Evolutionary conservation across 2,888 invertebrate genomes (phyloP).

Genomic region (Hyalella azteca): DNA sequence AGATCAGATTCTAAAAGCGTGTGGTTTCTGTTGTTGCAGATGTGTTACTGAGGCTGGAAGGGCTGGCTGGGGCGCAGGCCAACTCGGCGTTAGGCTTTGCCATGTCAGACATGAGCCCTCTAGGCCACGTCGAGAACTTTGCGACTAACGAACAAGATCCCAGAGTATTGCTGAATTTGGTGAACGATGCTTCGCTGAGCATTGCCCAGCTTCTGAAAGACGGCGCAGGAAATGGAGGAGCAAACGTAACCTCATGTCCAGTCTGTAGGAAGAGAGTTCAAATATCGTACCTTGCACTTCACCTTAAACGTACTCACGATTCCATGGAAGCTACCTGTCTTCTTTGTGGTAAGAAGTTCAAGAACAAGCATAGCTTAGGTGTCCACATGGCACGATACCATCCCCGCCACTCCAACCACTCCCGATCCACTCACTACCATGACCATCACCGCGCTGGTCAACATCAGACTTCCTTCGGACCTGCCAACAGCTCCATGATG

Average conservation of each 20-base stretch:
- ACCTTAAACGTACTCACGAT: constrained; percentile 56
- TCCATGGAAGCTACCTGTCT: constrained; percentile 56
- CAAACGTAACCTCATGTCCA: constrained; percentile 50
- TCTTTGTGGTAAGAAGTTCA: constrained; percentile 56
- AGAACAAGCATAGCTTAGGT: constrained; percentile 58
- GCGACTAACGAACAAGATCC: constrained; percentile 41
- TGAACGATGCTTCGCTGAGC: constrained; percentile 3
- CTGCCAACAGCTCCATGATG: constrained; percentile 14
- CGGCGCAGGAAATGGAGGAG: constrained; percentile 35
- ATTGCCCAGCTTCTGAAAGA: constrained; percentile 15
- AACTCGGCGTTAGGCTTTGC: constrained; percentile 11
- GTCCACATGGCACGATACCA: constrained; percentile 58
- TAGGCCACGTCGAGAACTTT: constrained; percentile 7
- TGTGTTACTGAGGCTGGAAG: constrained; percentile 54
- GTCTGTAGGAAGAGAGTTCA: constrained; percentile 57
- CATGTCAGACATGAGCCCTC: constrained; percentile 6
- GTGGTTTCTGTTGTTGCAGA: constrained; percentile 53
- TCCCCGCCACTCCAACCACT: constrained; percentile 42
- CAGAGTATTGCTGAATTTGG: background rate
- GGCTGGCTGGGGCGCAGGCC: constrained; percentile 36
- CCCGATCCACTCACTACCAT: constrained; percentile 31
- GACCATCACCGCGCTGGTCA: constrained; percentile 14
- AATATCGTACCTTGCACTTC: constrained; percentile 54
- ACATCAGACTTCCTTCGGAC: background rate
- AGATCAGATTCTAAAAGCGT: constrained; percentile 18